A percentile compares a stretch with the other conserved stretches of the same genome.
phyloP scores from a whole-genome alignment of 2,113 vertebrate genomes.

The Ramphastos sulfuratus region DNA sequence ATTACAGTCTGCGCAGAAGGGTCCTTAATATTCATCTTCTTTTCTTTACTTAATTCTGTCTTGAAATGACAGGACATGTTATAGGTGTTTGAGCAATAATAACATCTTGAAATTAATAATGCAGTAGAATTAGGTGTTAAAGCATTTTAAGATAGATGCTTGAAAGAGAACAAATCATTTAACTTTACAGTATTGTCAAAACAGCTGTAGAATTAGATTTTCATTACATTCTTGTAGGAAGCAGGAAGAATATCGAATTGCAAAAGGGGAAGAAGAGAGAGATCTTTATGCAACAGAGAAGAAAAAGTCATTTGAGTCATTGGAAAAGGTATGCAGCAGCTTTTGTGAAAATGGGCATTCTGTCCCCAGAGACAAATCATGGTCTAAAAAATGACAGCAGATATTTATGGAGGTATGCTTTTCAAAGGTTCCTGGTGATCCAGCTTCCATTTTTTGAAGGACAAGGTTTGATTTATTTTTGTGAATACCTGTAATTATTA shows the following conservation, averaged over 20 bases:
- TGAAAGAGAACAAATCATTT: neutral
- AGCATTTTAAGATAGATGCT: neutral
- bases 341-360: neutral
- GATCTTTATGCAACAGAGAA: conserved; percentile 80
- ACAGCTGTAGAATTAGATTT: neutral
- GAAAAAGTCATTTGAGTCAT: conserved; percentile 79
- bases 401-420: neutral
- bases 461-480: neutral
- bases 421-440: neutral
- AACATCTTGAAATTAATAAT: neutral
- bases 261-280: conserved; percentile 92
- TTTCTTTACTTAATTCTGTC: neutral
- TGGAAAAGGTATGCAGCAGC: conserved; percentile 69
- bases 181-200: neutral
- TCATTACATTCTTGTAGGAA: conserved; percentile 69
- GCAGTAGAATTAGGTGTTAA: neutral
- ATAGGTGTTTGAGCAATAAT: neutral
- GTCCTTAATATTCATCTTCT: neutral
- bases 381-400: neutral
- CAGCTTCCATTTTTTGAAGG: neutral
- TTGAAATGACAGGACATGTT: neutral
- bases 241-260: conserved; percentile 83
- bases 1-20: neutral
- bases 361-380: neutral
- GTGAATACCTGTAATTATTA: neutral